Percentiles rank a stretch among this genome's conserved stretches.
phyloP scores from a whole-genome alignment of 1,140 invertebrate genomes.

The Acromyrmex charruanus region DNA sequence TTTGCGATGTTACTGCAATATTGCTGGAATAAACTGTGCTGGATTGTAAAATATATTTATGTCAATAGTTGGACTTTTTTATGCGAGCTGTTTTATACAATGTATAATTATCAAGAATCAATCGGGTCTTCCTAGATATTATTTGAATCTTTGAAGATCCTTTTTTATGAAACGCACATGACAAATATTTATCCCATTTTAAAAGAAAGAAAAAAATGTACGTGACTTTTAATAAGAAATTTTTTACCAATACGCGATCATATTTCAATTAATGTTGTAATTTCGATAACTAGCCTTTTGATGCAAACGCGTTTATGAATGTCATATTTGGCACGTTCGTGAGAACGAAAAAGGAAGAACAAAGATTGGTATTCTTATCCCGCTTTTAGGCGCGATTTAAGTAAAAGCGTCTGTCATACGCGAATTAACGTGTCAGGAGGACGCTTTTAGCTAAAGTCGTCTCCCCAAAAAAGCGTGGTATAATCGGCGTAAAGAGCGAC shows the following conservation, averaged over 20 bases:
- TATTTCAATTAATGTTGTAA: neutral
- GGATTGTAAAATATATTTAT: neutral
- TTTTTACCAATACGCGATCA: neutral
- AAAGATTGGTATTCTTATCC: constrained; percentile 55
- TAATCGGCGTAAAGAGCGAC: constrained; percentile 55
- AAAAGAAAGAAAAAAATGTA: neutral
- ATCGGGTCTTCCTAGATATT: neutral
- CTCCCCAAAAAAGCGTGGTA: constrained; percentile 46
- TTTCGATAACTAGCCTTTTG: constrained; percentile 15
- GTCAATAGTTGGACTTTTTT: neutral
- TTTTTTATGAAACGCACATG: neutral
- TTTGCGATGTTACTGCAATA: too few relatives aligned
- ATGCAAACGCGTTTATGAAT: constrained; percentile 1
- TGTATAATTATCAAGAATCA: neutral
- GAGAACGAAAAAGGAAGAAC: constrained; percentile 22
- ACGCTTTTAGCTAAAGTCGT: constrained; percentile 60
- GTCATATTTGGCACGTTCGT: constrained; percentile 2
- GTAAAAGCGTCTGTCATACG: constrained; percentile 61
- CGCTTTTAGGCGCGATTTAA: constrained; percentile 60
- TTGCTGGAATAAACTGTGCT: too few relatives aligned
- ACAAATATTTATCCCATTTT: neutral
- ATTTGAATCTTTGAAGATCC: neutral
- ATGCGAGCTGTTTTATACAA: neutral
- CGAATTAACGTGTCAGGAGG: constrained; percentile 54
- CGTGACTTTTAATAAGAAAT: neutral